Evolutionary conservation across 2,888 invertebrate genomes (phyloP).

Genomic region (Bellardia bayeri): DNA sequence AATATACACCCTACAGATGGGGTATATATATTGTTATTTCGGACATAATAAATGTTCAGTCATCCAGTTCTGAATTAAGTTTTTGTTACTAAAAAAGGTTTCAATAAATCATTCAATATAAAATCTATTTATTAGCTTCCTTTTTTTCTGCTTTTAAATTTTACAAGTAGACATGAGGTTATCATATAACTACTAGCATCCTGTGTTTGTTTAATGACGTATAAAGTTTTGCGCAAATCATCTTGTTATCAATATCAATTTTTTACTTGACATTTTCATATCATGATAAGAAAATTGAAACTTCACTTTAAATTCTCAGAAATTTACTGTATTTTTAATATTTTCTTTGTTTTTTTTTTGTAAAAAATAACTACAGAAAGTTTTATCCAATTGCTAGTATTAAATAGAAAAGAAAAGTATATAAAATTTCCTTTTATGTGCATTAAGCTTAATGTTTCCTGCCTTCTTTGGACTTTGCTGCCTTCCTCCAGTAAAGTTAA

Average conservation of each 20-base stretch:
- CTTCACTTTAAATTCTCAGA: slow-evolving; percentile 12
- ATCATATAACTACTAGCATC: not conserved
- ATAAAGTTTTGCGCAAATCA: slow-evolving; percentile 33
- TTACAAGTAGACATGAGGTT: not conserved
- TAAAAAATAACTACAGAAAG: slow-evolving; percentile 6
- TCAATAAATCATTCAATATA: too few species aligned
- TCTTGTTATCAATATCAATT: slow-evolving; percentile 26
- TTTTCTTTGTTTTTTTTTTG: not conserved
- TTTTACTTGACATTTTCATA: not conserved
- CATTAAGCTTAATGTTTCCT: slow-evolving; percentile 56
- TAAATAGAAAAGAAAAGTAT: not conserved
- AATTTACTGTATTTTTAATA: not conserved
- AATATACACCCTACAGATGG: too few species aligned
- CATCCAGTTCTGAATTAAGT: too few species aligned
- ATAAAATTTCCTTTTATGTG: slow-evolving; percentile 34
- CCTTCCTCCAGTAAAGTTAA: not conserved
- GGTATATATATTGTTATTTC: too few species aligned
- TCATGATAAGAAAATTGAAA: not conserved
- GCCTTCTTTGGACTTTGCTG: slow-evolving; percentile 42
- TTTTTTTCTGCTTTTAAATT: not conserved
- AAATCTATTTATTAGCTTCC: too few species aligned
- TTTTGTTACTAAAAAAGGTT: too few species aligned
- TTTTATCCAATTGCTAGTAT: not conserved
- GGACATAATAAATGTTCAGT: too few species aligned
- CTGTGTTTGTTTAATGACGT: not conserved